Base-by-base conservation (phyloP, 2,113 vertebrate genomes). In the Uria lomvia region DNA sequence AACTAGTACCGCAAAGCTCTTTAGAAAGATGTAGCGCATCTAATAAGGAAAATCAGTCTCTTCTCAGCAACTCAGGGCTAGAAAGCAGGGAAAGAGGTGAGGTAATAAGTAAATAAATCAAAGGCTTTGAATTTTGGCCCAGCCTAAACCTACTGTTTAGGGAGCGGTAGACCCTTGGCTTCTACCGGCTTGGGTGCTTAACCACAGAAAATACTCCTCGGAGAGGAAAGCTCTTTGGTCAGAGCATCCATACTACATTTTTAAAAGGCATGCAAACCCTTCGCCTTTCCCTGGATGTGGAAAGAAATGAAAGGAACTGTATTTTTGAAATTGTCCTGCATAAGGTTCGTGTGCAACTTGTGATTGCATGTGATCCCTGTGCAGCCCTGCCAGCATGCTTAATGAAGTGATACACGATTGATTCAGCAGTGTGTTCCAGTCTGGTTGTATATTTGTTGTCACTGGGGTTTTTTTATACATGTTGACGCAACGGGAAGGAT, bases 381-480 rank as follows among this genome's bases (percentile, higher is more conserved):
- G 55, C 23, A 8, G 43, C 18, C 53, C 1, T 40, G n/a, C 55
- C 55, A 5, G 45, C 27, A 5, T 11, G 66, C 55, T n/a, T 83
- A 42, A n/a, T 42, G 45, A 42, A 21, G 43, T n/a, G 43, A 16
- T 17, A 2, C 1, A 14, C 53, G 50, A 13, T 34, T 10, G 79
- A 40, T 34, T 26, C 1, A 4, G 43, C 53, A 13, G 36, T 1
- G 36, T 4, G 55, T 24, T 42, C 67, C 82, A 22, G 27, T 17
- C 59, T 18, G 50, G 49, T 5, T 24, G 21, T 38, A 0, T 30
- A 8, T 47, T 27, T 47, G 9, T 27, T 42, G 27, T 50, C 27
- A 9, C 34, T 19, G 34, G 1, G 1, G 4, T 45, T 12, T 43
- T 79, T 45, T 29, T 22, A 5, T 16, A 2, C 7, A 15, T 23